Evolutionary conservation across 2,797 vertebrate species (phyloP), one percentile per base, ranked within the genome.

Genomic region (Labeo calbasu): DNA sequence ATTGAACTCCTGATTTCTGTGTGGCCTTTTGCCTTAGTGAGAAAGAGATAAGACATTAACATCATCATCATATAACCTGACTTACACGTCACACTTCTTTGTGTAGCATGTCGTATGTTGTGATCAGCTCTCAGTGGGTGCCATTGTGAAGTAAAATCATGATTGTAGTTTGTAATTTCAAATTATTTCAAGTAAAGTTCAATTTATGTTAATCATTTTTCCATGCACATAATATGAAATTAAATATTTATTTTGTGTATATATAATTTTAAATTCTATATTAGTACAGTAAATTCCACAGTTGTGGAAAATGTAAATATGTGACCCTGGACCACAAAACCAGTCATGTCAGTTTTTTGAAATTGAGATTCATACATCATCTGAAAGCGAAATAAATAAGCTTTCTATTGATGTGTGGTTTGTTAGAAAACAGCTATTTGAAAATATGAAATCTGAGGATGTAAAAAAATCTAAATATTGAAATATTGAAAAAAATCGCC

Each of bases 1-100:
- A 80, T 75, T 84, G 86, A 69, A 70, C 70, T 81, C 25, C 2
- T 19, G 82, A 85, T 81, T 68, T 84, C 55, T 79, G 80, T 83
- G 77, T 61, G 77, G 80, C 59, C 66, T 81, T 79, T 77, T 81
- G 75, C 73, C 57, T 77, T 43, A 57, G 51, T 43, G 50, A 21
- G 84, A 73, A 28, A 69, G 50, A 86, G 79, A 87, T 83, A 81
- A 87, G 43, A 40, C 69, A 36, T 72, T 59, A 59, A 71, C 63
- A 53, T 85, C 61, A 59, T 75, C 50, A 72, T 82, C 70, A 70
- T 79, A 69, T 76, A 61, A 69, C 77, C 57, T 25, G 40, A 70
- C 36, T 69, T 25, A 25, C 32, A 19, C 66, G 3, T 71, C 25
- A 63, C 40, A 28, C 19, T 71, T 79, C 68, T 71, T 65, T 84